Percentiles rank a stretch among this genome's conserved stretches.
Evolutionary conservation across 2,797 vertebrate species (phyloP).

Genomic region (Podargus strigoides): DNA sequence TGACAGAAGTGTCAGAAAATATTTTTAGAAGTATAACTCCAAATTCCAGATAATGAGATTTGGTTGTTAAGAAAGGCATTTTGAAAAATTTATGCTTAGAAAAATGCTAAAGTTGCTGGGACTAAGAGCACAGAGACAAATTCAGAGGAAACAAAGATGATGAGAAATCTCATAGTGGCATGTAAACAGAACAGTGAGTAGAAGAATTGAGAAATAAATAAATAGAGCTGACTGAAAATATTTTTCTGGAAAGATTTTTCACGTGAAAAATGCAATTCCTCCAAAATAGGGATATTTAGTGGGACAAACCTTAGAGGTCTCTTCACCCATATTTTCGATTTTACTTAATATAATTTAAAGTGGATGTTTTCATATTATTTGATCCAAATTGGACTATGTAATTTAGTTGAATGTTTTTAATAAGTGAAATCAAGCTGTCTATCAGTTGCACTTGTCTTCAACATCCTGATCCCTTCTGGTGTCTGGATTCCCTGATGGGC

Average conservation of each 20-base stretch:
- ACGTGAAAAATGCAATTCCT: neutral
- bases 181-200: neutral
- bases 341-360: neutral
- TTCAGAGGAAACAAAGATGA: neutral
- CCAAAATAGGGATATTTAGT: neutral
- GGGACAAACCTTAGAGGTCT: neutral
- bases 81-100: neutral
- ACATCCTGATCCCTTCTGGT: neutral
- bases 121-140: neutral
- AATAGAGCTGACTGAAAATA: neutral
- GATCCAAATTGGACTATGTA: neutral
- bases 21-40: neutral
- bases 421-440: neutral
- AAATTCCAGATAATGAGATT: neutral
- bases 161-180: neutral
- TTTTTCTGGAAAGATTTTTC: neutral
- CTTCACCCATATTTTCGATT: neutral
- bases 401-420: neutral
- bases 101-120: neutral
- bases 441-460: neutral
- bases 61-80: neutral
- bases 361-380: neutral
- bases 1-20: neutral
- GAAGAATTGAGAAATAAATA: neutral
- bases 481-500: neutral